Evolutionary conservation across 2,888 invertebrate genomes (phyloP).

Genomic region (Melanophora roralis): DNA sequence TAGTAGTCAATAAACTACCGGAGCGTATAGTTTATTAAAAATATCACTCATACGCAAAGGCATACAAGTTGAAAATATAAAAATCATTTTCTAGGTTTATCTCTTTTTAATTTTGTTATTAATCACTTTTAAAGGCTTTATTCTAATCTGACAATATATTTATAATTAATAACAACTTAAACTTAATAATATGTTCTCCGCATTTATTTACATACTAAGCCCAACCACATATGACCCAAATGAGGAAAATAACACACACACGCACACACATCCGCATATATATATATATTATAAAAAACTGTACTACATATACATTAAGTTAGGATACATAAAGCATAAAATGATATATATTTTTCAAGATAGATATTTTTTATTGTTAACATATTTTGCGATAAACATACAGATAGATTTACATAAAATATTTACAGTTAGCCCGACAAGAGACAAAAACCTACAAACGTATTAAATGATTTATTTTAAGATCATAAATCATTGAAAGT

Average conservation of each 20-base stretch:
- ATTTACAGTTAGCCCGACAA: slow-evolving; percentile 15
- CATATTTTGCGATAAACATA: slow-evolving; percentile 23
- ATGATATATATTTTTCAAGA: not conserved
- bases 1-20: too few relatives aligned
- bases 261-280: not conserved
- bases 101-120: not conserved
- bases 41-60: too few relatives aligned
- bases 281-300: not conserved
- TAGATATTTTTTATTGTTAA: slow-evolving; percentile 24
- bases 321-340: not conserved
- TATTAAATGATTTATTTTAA: slow-evolving; percentile 59
- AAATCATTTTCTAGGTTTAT: too few relatives aligned
- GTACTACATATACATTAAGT: not conserved
- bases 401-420: slow-evolving; percentile 6
- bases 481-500: slow-evolving; percentile 57
- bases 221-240: slow-evolving; percentile 10
- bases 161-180: slow-evolving; percentile 11
- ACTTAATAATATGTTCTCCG: not conserved
- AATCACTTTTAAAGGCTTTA: not conserved
- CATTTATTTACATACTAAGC: not conserved
- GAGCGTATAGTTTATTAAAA: too few relatives aligned
- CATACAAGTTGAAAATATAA: too few relatives aligned
- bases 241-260: not conserved
- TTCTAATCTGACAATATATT: not conserved
- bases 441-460: not conserved